Percentiles rank a stretch among this genome's conserved stretches.
Evolutionary conservation across 2,888 invertebrate genomes (phyloP).

Genomic region (Odontomyia ornata): DNA sequence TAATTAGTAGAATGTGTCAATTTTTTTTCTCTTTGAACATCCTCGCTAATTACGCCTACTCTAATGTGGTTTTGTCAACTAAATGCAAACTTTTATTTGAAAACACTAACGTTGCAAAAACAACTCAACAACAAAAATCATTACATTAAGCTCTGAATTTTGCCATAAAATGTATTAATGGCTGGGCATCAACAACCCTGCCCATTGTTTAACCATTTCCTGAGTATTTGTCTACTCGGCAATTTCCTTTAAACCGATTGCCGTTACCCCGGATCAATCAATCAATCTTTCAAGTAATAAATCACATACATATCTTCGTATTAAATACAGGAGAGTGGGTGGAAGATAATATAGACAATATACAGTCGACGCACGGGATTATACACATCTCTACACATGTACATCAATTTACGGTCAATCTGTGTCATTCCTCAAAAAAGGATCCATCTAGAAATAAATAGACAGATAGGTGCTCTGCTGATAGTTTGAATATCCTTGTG

Average conservation of each 20-base stretch:
- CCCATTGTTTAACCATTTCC: not conserved
- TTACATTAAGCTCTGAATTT: constrained; percentile 14
- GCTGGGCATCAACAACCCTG: not conserved
- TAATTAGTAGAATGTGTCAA: too few relatives aligned
- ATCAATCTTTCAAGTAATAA: constrained; percentile 33
- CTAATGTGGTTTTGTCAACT: too few relatives aligned
- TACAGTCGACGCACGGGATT: constrained; percentile 8
- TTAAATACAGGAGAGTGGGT: not conserved
- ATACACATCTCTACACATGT: constrained; percentile 10
- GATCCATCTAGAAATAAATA: not conserved
- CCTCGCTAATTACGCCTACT: too few relatives aligned
- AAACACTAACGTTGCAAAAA: too few relatives aligned
- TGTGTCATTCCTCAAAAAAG: not conserved
- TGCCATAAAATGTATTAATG: not conserved
- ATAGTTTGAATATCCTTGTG: too few relatives aligned
- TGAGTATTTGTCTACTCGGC: constrained; percentile 3
- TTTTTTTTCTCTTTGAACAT: too few relatives aligned
- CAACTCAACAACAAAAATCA: not conserved
- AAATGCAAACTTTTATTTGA: too few relatives aligned
- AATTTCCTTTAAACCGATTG: constrained; percentile 20
- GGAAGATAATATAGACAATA: constrained; percentile 13
- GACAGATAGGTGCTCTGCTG: not conserved
- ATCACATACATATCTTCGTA: constrained; percentile 32
- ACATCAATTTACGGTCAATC: constrained; percentile 18
- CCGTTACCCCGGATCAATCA: constrained; percentile 30